These are phyloP conservation scores for Aphelenchoides avenae DNA, from an alignment of 1,140 invertebrate species.

Conservation along the genomic window DNA sequence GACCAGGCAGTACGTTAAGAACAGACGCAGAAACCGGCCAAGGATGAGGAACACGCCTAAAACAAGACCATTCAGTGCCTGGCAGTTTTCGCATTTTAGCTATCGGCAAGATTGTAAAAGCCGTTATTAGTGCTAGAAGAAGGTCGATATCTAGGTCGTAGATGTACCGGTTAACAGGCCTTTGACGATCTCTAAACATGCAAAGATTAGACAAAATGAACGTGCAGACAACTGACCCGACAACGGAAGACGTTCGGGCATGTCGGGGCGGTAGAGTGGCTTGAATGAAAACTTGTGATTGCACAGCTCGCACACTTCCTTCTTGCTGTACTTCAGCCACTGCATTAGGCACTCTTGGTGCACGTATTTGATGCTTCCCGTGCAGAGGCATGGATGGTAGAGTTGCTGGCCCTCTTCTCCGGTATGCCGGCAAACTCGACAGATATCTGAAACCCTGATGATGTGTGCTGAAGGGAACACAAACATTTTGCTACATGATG, in stretches of 20 bases:
- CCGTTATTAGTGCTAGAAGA: too few relatives aligned
- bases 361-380: slow-evolving; percentile 96
- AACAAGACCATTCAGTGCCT: too few relatives aligned
- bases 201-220: too few relatives aligned
- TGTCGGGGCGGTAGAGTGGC: slow-evolving; percentile 96
- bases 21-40: slow-evolving; percentile 83
- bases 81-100: too few relatives aligned
- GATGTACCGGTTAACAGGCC: too few relatives aligned
- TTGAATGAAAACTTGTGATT: slow-evolving; percentile 95
- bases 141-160: too few relatives aligned
- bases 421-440: slow-evolving; percentile 79
- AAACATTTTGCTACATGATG: too few relatives aligned
- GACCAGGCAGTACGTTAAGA: slow-evolving; percentile 91
- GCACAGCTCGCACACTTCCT: slow-evolving; percentile 97
- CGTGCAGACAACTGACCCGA: too few relatives aligned
- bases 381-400: slow-evolving; percentile 97
- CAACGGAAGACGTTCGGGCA: slow-evolving; percentile 91
- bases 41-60: slow-evolving; percentile 79
- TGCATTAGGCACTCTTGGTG: slow-evolving; percentile 76
- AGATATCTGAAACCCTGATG: slow-evolving; percentile 84
- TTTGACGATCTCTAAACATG: too few relatives aligned
- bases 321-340: slow-evolving; percentile 80
- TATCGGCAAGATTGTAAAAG: too few relatives aligned
- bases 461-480: not conserved
- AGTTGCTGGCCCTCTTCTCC: slow-evolving; percentile 66